Evolutionary conservation across 2,888 invertebrate species (phyloP), one percentile per base, ranked within the genome.

Genomic region (Drosophila longiperda): DNA sequence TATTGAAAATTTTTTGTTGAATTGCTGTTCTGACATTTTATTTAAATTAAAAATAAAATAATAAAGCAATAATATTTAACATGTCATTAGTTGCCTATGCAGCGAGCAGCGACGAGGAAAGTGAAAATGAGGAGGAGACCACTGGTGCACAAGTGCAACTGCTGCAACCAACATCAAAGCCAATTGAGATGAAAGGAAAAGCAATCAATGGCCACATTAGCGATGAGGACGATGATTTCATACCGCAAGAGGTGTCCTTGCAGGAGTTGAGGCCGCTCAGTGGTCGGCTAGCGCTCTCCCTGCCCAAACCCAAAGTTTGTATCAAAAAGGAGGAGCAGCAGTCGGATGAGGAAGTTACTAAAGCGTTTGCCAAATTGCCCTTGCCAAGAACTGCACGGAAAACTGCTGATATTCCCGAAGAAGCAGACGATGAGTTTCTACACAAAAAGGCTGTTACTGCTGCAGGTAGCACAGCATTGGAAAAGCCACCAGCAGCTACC

Each of bases 1-100:
- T 45, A 34, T 80, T 32, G n/a, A 66, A 63, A 38, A 55, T 29
- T 15, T 36, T 66, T 55, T 64, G n/a, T 15, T 23, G 40, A 42
- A 75, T 42, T 20, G 55, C 29, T 9, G 9, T 9, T 59, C 29
- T 4, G 11, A 40, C 48, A 52, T 15, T 3, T n/a, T 17, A 42
- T 26, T 17, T 32, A 9, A 48, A 12, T n/a, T 29, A 12, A 36
- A 20, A 17, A 2, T 4, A 55, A 15, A 2, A 26, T 15, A 9
- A 26, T 58, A 8, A 45, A 63, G 49, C 23, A 15, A 2, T 15
- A 45, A 54, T 48, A 34, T 32, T 55, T 32, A 71, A 26, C 29
- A 95, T 95, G 95, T 94, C 95, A 52, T 92, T 96, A 83, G 96
- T 96, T 48, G 95, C 95, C 0, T 96, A 96, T 75, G 95, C 94